Evolutionary conservation across 2,113 vertebrate genomes (phyloP).

Genomic region (Urocitellus parryii): DNA sequence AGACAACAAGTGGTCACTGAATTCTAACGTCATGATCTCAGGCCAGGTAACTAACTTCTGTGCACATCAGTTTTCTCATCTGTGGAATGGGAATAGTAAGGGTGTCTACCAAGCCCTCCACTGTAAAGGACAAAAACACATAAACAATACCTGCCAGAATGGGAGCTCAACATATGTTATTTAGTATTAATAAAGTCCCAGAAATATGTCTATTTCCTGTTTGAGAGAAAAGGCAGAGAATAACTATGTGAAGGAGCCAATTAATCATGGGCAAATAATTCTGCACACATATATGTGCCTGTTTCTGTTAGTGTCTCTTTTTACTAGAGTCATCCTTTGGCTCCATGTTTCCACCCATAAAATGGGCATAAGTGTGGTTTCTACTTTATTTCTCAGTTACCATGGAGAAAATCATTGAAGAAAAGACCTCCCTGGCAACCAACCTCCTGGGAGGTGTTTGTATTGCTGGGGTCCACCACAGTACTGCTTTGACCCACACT

Average conservation of each 20-base stretch:
- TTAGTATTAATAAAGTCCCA: background rate
- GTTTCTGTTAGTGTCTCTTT: background rate
- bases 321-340: background rate
- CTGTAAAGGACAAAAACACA: background rate
- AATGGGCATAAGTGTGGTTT: background rate
- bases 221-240: background rate
- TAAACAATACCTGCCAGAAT: background rate
- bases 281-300: background rate
- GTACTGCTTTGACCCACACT: background rate
- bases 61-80: background rate
- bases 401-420: background rate
- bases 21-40: background rate
- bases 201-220: background rate
- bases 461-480: background rate
- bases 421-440: background rate
- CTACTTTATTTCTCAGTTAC: background rate
- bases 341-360: background rate
- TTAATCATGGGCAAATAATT: background rate
- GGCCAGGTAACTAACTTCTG: background rate
- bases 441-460: background rate
- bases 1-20: background rate
- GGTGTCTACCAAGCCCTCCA: fast-evolving
- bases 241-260: background rate
- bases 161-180: background rate
- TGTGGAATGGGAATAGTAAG: background rate